Conservation (phyloP, 2,113 vertebrate genomes). For the Sphyrna mokarran region DNA sequence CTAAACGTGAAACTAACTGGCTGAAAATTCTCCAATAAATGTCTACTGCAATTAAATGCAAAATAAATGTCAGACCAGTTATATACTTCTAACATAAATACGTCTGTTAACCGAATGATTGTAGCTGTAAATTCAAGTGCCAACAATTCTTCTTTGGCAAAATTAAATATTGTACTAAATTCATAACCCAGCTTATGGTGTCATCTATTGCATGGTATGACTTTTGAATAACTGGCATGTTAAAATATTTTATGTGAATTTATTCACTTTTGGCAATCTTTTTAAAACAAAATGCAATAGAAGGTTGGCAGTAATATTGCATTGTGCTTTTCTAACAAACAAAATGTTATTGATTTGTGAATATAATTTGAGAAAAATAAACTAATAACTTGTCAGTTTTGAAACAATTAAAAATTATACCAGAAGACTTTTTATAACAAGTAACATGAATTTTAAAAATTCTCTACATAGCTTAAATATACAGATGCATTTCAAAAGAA, state of each 20-base stretch:
- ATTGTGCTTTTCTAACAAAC: not conserved
- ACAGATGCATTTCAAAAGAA: not conserved
- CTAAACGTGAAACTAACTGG: not conserved
- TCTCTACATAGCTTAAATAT: not conserved
- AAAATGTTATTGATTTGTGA: not conserved
- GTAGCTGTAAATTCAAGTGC: not conserved
- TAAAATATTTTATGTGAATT: not conserved
- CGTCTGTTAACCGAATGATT: not conserved
- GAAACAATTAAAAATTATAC: not conserved
- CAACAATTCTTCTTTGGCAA: not conserved
- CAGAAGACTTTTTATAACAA: not conserved
- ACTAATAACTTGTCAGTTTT: not conserved
- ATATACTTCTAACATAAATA: not conserved
- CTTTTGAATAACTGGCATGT: not conserved
- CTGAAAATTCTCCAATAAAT: not conserved
- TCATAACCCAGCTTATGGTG: not conserved
- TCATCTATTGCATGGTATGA: not conserved
- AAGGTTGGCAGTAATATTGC: not conserved
- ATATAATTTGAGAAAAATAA: not conserved
- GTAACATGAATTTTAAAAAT: not conserved
- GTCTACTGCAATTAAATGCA: not conserved
- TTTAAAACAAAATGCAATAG: not conserved
- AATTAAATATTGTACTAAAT: not conserved
- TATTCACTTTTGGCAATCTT: not conserved
- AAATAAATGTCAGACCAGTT: not conserved